A percentile compares a stretch with the other conserved stretches of the same genome.
phyloP scores from a whole-genome alignment of 1,140 invertebrate species.

The Drosophila virilis region DNA sequence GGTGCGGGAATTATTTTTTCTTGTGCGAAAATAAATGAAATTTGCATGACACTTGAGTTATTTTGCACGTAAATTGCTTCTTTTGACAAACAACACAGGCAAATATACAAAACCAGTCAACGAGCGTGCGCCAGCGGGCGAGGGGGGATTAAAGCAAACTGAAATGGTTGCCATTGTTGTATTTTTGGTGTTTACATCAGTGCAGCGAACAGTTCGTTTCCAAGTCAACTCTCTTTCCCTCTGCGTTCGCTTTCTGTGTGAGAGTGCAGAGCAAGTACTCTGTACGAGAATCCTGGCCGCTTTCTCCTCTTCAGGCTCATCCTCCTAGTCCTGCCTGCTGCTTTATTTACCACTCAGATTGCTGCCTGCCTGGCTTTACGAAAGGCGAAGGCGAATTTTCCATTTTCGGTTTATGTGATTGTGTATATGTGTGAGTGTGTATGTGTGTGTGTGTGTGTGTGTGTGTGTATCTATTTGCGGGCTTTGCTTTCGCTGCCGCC shows the following conservation, averaged over 20 bases:
- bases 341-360: slow-evolving; percentile 52
- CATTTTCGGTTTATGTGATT: slow-evolving; percentile 72
- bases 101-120: slow-evolving; percentile 69
- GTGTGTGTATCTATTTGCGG: slow-evolving; percentile 35
- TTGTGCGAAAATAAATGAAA: slow-evolving; percentile 83
- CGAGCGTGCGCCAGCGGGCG: slow-evolving; percentile 17
- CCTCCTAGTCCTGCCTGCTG: slow-evolving; percentile 13
- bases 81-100: slow-evolving; percentile 83
- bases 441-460: slow-evolving; percentile 10
- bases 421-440: slow-evolving; percentile 25
- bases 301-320: neutral
- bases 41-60: slow-evolving; percentile 84
- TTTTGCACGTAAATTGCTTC: slow-evolving; percentile 84
- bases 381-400: slow-evolving; percentile 72
- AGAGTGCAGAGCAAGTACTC: slow-evolving; percentile 26
- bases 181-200: slow-evolving; percentile 80
- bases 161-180: slow-evolving; percentile 75
- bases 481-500: slow-evolving; percentile 6
- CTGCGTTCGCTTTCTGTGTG: slow-evolving; percentile 26
- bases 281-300: slow-evolving; percentile 10
- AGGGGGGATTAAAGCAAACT: slow-evolving; percentile 36
- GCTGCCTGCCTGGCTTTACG: slow-evolving; percentile 44
- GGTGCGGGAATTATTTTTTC: slow-evolving; percentile 71
- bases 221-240: slow-evolving; percentile 54
- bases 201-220: slow-evolving; percentile 57